Conservation (phyloP, 2,888 invertebrate species). For the Ernsta delagoae region DNA sequence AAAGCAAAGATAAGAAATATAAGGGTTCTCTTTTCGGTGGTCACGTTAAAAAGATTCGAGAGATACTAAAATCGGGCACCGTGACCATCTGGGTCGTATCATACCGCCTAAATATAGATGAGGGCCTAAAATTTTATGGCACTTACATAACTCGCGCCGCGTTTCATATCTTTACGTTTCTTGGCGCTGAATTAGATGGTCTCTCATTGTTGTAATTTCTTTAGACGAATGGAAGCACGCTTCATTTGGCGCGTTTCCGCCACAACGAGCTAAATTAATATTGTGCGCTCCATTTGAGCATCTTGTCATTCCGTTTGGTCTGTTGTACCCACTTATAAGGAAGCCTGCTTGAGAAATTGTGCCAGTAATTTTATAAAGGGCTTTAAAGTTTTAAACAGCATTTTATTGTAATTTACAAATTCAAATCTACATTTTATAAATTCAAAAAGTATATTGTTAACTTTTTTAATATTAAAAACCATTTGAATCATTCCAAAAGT, state of each 20-base stretch:
- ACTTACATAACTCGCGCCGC: constrained; percentile 60
- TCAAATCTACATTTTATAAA: too few species aligned
- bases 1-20: constrained; percentile 58
- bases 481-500: constrained; percentile 45
- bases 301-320: constrained; percentile 31
- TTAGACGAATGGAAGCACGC: constrained; percentile 37
- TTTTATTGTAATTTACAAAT: not conserved
- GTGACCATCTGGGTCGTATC: constrained; percentile 82
- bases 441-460: too few species aligned
- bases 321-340: constrained; percentile 30
- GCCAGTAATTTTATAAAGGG: constrained; percentile 7
- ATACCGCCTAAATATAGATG: constrained; percentile 77
- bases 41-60: constrained; percentile 71
- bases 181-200: constrained; percentile 40
- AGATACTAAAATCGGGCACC: constrained; percentile 80
- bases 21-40: constrained; percentile 63
- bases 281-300: constrained; percentile 32
- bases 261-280: constrained; percentile 36
- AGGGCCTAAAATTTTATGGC: constrained; percentile 73
- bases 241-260: constrained; percentile 36
- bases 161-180: constrained; percentile 42
- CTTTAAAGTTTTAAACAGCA: not conserved
- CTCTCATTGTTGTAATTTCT: constrained; percentile 38
- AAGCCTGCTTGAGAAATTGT: constrained; percentile 29
- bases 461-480: too few species aligned